Base-by-base conservation (phyloP, 1,140 invertebrate species). In the Cryptotermes secundus region DNA sequence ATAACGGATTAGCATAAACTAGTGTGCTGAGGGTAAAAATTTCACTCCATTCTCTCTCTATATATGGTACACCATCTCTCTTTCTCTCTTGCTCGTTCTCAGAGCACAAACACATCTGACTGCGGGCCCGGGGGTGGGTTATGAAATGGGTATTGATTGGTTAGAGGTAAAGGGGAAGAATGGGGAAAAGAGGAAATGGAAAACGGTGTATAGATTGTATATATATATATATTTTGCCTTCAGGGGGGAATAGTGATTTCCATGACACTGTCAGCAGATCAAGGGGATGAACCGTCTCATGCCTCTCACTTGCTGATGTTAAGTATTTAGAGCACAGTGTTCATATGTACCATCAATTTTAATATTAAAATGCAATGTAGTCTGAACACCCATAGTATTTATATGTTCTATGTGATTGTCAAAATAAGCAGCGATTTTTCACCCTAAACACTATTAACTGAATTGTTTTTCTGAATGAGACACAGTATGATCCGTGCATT, bases 141-240 rank as follows among this genome's bases (percentile, higher is more conserved):
- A 72, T 72, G 59, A 72, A 72, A 72, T 72, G 59, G n/a, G 59
- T 72, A 72, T 72, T 72, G 59, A 72, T 72, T 72, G 59, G 59
- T 72, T 31, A 72, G 26, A 72, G 59, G 59, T 26, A 12, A 16
- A 7, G 14, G 59, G 59, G 19, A 72, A 16, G n/a, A n/a, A 16
- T 7, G 59, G n/a, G 26, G n/a, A 16, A 72, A 31, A 31, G 59
- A 72, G 59, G 26, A 26, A 72, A 72, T 72, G 59, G 59, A 72
- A 72, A 72, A 72, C 26, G 59, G 59, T 72, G 26, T 72, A 72
- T 72, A 72, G 26, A 72, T 72, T 72, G n/a, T 72, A 72, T 72
- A 72, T 26, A 72, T 72, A 72, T 72, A 72, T 26, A 72, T 72
- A 72, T 72, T 31, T 72, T 72, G 59, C 59, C 59, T 72, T 72